Conservation (phyloP, 1,140 invertebrate species). For the Rhagoletis zephyria region DNA sequence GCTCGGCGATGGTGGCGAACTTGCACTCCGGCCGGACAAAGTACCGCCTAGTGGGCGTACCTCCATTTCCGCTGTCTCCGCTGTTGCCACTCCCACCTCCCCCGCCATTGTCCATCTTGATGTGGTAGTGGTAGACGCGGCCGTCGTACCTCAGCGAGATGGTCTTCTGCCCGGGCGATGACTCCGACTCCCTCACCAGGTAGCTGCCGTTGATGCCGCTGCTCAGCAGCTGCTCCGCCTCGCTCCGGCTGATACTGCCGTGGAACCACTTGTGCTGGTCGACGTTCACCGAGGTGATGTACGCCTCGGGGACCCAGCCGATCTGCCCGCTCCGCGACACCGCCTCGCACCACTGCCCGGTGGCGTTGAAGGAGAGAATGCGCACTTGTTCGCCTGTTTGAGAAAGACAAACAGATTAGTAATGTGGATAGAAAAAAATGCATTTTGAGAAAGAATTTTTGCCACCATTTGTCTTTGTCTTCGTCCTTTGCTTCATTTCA, state of each 20-base stretch:
- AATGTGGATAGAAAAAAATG: too few relatives aligned
- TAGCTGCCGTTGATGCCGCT: slow-evolving; percentile 99
- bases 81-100: too few relatives aligned
- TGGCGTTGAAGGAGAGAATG: slow-evolving; percentile 98
- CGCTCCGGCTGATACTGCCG: slow-evolving; percentile 95
- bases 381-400: slow-evolving; percentile 97
- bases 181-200: slow-evolving; percentile 96
- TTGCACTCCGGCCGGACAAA: slow-evolving; percentile 97
- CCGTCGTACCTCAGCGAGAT: slow-evolving; percentile 83
- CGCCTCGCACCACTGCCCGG: slow-evolving; percentile 99
- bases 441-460: too few relatives aligned
- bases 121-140: slow-evolving; percentile 97
- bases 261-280: slow-evolving; percentile 99
- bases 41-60: slow-evolving; percentile 88
- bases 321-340: slow-evolving; percentile 90
- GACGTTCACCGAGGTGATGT: slow-evolving; percentile 94
- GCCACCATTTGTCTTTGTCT: too few relatives aligned
- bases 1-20: slow-evolving; percentile 96
- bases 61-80: too few relatives aligned
- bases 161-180: slow-evolving; percentile 95
- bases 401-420: too few relatives aligned
- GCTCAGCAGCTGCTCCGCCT: slow-evolving; percentile 96
- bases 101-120: slow-evolving; percentile 97
- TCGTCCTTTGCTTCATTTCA: too few relatives aligned
- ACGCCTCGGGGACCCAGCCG: slow-evolving; percentile 98